Percentiles rank a stretch among this genome's conserved stretches.
Evolutionary conservation across 2,797 vertebrate genomes (phyloP).

Genomic region (Myotis vivesi): DNA sequence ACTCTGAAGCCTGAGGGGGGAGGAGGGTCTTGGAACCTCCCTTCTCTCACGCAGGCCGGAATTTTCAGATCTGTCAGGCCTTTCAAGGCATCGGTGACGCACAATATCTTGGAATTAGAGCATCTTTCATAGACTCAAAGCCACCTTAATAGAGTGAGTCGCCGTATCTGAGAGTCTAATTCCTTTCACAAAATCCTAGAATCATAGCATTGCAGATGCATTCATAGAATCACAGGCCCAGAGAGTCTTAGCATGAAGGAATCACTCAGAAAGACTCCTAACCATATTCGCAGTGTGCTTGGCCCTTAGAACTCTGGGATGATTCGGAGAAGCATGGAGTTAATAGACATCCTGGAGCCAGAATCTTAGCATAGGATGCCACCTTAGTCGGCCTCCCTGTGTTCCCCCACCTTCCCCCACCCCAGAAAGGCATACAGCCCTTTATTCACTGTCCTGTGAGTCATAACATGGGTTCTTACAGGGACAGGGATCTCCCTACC

Average conservation of each 20-base stretch:
- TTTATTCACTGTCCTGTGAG: not conserved
- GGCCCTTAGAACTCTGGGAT: not conserved
- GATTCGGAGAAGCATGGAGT: not conserved
- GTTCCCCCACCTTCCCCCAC: fast-evolving
- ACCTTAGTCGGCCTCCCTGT: not conserved
- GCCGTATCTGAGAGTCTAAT: not conserved
- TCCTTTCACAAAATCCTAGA: constrained; percentile 21
- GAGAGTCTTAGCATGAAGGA: not conserved
- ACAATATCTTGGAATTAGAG: not conserved
- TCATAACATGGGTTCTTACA: not conserved
- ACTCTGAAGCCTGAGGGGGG: not conserved
- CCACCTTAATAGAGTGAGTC: constrained; percentile 1
- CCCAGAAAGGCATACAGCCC: too few species aligned
- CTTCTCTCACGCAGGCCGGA: not conserved
- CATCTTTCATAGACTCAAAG: constrained; percentile 38
- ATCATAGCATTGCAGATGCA: constrained; percentile 43
- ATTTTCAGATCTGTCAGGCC: not conserved
- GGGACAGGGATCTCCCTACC: fast-evolving
- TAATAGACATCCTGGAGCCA: not conserved
- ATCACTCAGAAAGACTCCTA: not conserved
- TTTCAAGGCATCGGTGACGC: not conserved
- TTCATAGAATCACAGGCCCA: not conserved
- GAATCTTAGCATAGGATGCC: not conserved
- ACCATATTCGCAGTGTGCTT: too few species aligned
- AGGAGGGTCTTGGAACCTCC: not conserved